Evolutionary conservation across 1,140 invertebrate species (phyloP).

Genomic region (Uloborus diversus): DNA sequence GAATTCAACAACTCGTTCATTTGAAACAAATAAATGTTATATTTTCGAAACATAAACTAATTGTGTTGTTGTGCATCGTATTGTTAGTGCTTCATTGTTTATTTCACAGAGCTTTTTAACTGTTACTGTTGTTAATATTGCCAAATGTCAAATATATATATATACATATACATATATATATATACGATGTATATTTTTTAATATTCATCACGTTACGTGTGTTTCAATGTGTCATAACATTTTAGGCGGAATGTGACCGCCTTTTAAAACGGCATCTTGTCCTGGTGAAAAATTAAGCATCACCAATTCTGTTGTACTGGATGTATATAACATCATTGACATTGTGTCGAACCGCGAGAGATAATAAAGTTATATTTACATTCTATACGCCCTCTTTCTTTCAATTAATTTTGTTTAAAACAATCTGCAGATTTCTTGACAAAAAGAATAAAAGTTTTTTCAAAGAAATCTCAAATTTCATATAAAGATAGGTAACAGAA

Average conservation of each 20-base stretch:
- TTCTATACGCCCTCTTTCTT: not conserved
- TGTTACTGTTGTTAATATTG: constrained; percentile 56
- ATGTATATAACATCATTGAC: constrained; percentile 56
- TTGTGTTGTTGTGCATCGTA: constrained; percentile 41
- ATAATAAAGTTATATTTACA: constrained; percentile 57
- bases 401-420: not conserved
- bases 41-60: constrained; percentile 46
- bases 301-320: constrained; percentile 48
- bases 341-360: constrained; percentile 45
- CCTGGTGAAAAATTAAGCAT: constrained; percentile 45
- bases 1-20: no score
- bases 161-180: constrained; percentile 46
- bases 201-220: constrained; percentile 53
- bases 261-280: constrained; percentile 41
- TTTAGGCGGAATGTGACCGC: constrained; percentile 19
- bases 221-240: constrained; percentile 52
- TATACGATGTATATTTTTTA: constrained; percentile 57
- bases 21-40: constrained; percentile 15
- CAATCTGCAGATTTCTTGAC: not conserved
- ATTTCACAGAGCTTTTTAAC: constrained; percentile 56
- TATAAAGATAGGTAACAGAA: no score
- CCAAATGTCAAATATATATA: constrained; percentile 47
- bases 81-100: constrained; percentile 55
- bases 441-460: not conserved
- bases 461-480: not conserved